Evolutionary conservation across 2,888 invertebrate species (phyloP), one percentile per base, ranked within the genome.

Genomic region (Watsonalla cultraria): DNA sequence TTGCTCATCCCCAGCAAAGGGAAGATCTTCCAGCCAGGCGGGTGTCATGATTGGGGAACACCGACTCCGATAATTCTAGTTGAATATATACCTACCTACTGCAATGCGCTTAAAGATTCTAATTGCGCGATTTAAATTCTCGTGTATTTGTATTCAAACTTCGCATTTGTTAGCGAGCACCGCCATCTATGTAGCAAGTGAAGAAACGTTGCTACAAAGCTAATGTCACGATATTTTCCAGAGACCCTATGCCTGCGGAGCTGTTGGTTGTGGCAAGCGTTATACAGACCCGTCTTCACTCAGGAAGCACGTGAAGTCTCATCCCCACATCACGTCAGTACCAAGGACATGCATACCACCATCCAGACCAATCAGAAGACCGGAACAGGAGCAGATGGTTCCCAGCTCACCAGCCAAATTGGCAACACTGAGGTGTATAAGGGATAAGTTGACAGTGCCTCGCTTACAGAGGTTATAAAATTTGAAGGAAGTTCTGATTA

Each of bases 211-310:
- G n/a, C n/a, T 5, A 7, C 37, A 37, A 37, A 37, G 1, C 11
- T 42, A 42, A 42, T 42, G 24, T 24, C 0, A 7, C 7, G 24
- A 5, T 51, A 14, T 15, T 55, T 74, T 68, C 0, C 90, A 98
- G 96, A 96, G 97, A 87, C 98, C 98, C 0, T 98, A 98, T 83
- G 96, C 96, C 0, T 98, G 98, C 68, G 96, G 97, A 69, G 94
- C 96, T 14, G 86, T 92, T 0, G 97, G 97, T 0, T 98, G 98
- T 76, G 94, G 93, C 6, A 98, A 98, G 81, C 94, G 97, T 45
- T 98, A 98, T 89, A 98, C 98, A 0, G 98, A 98, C 80, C 98
- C 98, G 0, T 97, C 97, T 52, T 97, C 97, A 51, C 92, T 98
- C 0, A 92, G 98, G 42, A 98, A 98, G 76, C 98, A 98, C 85